Evolutionary conservation across 1,140 invertebrate species (phyloP).

Genomic region (Caenorhabditis latens): DNA sequence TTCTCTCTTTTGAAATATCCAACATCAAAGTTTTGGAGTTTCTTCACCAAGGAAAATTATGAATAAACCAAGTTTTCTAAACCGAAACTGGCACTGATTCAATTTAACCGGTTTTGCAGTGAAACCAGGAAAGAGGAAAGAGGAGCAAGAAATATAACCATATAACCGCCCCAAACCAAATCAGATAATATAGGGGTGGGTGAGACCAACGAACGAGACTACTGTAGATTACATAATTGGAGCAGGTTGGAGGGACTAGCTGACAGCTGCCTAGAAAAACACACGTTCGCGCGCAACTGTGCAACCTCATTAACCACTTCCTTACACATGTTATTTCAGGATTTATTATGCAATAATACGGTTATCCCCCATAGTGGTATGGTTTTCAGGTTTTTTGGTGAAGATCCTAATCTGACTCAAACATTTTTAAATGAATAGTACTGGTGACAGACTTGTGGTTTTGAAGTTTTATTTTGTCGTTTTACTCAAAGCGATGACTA

Average conservation of each 20-base stretch:
- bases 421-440: background rate
- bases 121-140: constrained; percentile 14
- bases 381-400: background rate
- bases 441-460: background rate
- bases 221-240: constrained; percentile 49
- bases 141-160: background rate
- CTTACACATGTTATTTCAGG: constrained; percentile 43
- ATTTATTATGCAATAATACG: constrained; percentile 35
- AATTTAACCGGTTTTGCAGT: constrained; percentile 38
- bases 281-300: constrained; percentile 37
- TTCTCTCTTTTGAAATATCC: background rate
- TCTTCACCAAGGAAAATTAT: background rate
- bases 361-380: background rate
- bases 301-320: constrained; percentile 29
- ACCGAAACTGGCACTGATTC: constrained; percentile 37
- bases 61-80: constrained; percentile 27
- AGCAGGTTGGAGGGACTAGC: constrained; percentile 3
- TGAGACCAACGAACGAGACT: constrained; percentile 20
- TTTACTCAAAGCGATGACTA: constrained; percentile 21
- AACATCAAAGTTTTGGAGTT: background rate
- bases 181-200: constrained; percentile 39
- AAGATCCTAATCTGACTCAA: background rate
- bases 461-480: background rate
- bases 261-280: constrained; percentile 4
- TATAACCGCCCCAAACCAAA: constrained; percentile 3